Evolutionary conservation across 2,113 vertebrate genomes (phyloP), one percentile per base, ranked within the genome.

Genomic region (Heterochromis multidens): DNA sequence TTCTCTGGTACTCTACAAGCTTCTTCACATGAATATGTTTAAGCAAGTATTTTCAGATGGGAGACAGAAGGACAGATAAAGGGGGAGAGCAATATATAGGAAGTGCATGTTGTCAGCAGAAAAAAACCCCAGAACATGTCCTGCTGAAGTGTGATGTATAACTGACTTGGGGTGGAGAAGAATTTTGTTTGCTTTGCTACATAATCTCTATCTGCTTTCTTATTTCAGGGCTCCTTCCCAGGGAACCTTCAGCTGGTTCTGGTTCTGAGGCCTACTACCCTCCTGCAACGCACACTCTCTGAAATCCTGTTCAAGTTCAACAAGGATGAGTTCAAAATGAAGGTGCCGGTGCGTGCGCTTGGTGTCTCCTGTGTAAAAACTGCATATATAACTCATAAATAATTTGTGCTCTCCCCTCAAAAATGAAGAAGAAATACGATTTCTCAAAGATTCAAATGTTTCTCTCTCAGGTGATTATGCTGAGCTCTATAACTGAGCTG

Each of bases 301-400:
- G 98, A 99, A 92, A 95, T 99, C 91, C 95, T 97, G 60, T 98
- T 99, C 95, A 98, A 95, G 91, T 96, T 99, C 93, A 97, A 97
- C 95, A 97, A 96, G 94, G 98, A 99, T 98, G 99, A 99, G 85
- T 97, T 99, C 96, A 99, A 98, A 96, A 99, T 99, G 97, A 99
- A 99, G 95, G 98, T 99, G 88, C 99, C 98, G 95, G 98, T 99
- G 93, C 88, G 98, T 96, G 81, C 3, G 21, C 29, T 67, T 25
- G 31, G 37, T 33, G 21, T 65, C 46, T 54, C 19, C 70, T 19
- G 17, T 54, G 46, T 27, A 74, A 52, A 74, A 54, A 74, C 27
- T 54, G 27, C 3, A 1, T 54, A 10, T 74, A 46, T 74, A 74
- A n/a, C 31, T 6, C 2, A 54, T 54, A 29, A 54, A 19, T 74